phyloP scores from a whole-genome alignment of 2,797 vertebrate species.

The Brachyrhaphis roseni region DNA sequence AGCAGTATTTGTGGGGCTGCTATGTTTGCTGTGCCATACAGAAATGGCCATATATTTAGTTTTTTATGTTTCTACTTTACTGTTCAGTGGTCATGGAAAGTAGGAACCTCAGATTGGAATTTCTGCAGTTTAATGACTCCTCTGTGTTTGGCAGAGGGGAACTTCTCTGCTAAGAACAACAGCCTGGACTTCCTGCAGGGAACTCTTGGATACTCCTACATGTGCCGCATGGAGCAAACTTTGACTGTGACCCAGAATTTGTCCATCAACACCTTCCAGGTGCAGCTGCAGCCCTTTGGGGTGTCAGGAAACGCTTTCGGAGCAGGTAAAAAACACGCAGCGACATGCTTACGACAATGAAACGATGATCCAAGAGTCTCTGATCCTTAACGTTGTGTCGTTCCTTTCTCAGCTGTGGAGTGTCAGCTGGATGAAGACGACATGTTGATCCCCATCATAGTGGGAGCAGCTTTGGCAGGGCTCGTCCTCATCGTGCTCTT shows the following conservation, averaged over 20 bases:
- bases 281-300: constrained; percentile 92
- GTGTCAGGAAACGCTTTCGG: constrained; percentile 85
- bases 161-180: constrained; percentile 64
- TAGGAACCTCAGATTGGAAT: neutral
- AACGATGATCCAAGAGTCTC: neutral
- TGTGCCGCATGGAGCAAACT: constrained; percentile 86
- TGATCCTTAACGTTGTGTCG: neutral
- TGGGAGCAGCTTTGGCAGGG: constrained; percentile 92
- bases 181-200: constrained; percentile 86
- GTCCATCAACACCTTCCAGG: constrained; percentile 86
- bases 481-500: constrained; percentile 94
- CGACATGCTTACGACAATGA: neutral
- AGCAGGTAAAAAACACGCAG: constrained; percentile 80
- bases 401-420: constrained; percentile 85
- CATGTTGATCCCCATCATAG: constrained; percentile 97
- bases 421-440: constrained; percentile 91
- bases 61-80: neutral
- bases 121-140: neutral
- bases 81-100: neutral
- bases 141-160: constrained; percentile 33
- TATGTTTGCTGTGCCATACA: too few species aligned
- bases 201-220: constrained; percentile 88
- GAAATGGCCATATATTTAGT: neutral
- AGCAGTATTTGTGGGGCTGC: too few species aligned
- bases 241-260: constrained; percentile 75